Evolutionary conservation across 2,888 invertebrate genomes (phyloP), one percentile per base, ranked within the genome.

Genomic region (Mesorhabditis belari): DNA sequence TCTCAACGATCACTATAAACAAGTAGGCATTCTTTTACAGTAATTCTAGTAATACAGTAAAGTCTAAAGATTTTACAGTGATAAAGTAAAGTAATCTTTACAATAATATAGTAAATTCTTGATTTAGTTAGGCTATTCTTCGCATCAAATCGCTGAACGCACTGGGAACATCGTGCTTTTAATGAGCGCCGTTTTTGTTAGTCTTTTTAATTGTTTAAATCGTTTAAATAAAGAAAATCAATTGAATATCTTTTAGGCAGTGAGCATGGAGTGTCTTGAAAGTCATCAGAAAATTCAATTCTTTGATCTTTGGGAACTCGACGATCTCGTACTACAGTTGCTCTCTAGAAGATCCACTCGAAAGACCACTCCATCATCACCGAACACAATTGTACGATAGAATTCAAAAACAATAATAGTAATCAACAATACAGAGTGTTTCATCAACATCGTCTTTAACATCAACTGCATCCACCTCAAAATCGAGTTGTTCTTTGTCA

Each of bases 261-360:
- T 74, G 24, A 67, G 69, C 12, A 67, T 72, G 69, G 74, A 72
- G 63, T 72, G 71, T 53, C 51, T 74, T 5, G 74, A 74, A 51
- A 72, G 69, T 17, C 71, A 74, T 52, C 70, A 72, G 53, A 72
- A 74, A 64, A 70, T 74, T 28, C 71, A 72, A 57, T 67, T 74
- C 55, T 74, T 74, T 66, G 74, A 72, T 35, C 60, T 74, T 19
- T 74, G 74, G 74, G 68, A 74, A 54, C 54, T 74, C 24, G 74
- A 74, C 52, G 70, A 72, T 51, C 53, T 74, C 0, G 53, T 74
- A 4, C 66, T 70, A 12, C 70, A 74, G 28, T 58, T 74, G 28
- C 61, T 69, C 19, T 55, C 56, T n/a, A 19, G 24, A n/a, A 17
- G 9, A n/a, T n/a, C n/a, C n/a, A n/a, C n/a, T n/a, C n/a, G n/a